Evolutionary conservation across 2,113 vertebrate species (phyloP), one percentile per base, ranked within the genome.

Genomic region (Zosterops japonicus): DNA sequence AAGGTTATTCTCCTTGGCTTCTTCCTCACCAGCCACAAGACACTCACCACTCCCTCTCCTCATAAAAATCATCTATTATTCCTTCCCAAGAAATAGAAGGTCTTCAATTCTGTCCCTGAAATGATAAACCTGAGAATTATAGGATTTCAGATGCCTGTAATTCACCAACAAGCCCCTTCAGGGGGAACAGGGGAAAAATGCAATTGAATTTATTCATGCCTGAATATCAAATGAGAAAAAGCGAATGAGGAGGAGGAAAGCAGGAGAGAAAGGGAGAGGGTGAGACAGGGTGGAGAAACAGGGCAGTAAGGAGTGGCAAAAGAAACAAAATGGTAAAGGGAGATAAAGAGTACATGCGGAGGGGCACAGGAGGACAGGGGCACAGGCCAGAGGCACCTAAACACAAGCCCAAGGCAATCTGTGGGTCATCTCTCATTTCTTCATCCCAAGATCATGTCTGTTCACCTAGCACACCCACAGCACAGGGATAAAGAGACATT

Each of bases 121-220:
- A 95, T 94, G 82, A 96, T 94, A 79, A 93, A 94, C 95, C 82
- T 91, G 64, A 96, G 77, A 75, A 86, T 91, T 96, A 86, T 80
- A 94, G 93, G 57, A 93, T 95, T 96, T 97, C 92, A 89, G 83
- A 97, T 91, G 94, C 83, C 84, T 93, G 90, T 89, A 97, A 94
- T 96, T 97, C 93, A 94, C 94, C 93, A 97, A 97, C 95, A 97
- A 96, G 83, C 87, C 94, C 94, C 96, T 97, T 95, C 77, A 94
- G 94, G 93, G 95, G 90, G 57, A 96, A 94, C 63, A 79, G 79
- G 47, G 60, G 14, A 93, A 97, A 97, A 97, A 97, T 92, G 96
- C 94, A 93, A 97, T 93, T 96, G 95, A 97, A 97, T 96, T 97
- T 97, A 97, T 97, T 96, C 94, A 88, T 94, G 93, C 93, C 94